Conservation (phyloP, 2,888 invertebrate species). For the Entomobrya proxima region DNA sequence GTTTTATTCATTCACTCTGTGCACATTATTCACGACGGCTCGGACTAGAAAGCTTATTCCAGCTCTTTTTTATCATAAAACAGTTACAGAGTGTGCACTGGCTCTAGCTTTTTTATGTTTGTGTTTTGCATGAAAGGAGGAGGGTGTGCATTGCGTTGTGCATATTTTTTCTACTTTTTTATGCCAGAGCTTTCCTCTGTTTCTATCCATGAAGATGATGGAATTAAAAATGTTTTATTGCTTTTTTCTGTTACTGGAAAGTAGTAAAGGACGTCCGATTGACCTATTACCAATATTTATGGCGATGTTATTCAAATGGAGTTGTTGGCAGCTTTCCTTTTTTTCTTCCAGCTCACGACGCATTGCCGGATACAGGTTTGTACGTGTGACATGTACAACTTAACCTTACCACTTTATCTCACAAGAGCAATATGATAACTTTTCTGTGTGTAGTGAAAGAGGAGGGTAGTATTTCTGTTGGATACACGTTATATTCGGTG, state of each 20-base stretch:
- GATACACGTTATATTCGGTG: no score
- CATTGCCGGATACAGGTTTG: conserved; percentile 44
- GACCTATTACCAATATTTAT: conserved; percentile 75
- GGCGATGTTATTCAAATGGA: conserved; percentile 74
- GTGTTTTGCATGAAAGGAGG: conserved; percentile 45
- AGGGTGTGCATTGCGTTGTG: conserved; percentile 35
- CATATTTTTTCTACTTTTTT: conserved; percentile 30
- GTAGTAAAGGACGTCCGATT: conserved; percentile 75
- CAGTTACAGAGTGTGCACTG: not conserved
- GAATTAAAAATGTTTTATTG: conserved; percentile 64
- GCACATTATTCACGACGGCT: conserved; percentile 53
- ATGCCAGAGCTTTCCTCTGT: conserved; percentile 42
- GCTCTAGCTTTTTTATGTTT: conserved; percentile 30
- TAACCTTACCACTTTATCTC: conserved; percentile 33
- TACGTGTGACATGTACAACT: conserved; percentile 36
- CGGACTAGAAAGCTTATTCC: conserved; percentile 1
- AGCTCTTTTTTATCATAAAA: conserved; percentile 48
- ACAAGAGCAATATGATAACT: not conserved
- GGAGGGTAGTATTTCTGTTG: no score
- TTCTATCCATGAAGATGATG: conserved; percentile 54
- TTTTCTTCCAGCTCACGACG: not conserved
- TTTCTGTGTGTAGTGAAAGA: not conserved
- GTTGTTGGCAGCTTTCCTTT: conserved; percentile 65
- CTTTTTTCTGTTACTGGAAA: conserved; percentile 61
- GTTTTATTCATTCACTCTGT: conserved; percentile 57